Conservation (phyloP, 2,113 vertebrate species). For the Quiscalus mexicanus region DNA sequence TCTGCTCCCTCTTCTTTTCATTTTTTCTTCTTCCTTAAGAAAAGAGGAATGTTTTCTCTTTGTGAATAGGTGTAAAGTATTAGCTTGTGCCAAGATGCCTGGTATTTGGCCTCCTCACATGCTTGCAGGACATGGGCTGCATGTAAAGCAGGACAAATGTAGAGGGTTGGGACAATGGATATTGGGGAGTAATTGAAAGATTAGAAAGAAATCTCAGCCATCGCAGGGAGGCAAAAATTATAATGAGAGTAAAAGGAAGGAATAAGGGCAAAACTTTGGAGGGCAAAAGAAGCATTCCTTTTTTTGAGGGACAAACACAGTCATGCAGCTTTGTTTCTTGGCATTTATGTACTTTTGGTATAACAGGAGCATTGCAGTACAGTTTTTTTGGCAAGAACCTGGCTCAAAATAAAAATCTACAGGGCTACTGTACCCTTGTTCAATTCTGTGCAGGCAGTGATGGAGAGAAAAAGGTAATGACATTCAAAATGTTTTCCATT, state of each 20-base stretch:
- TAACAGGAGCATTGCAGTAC: not conserved
- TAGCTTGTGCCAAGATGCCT: constrained; percentile 61
- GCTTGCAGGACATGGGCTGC: constrained; percentile 35
- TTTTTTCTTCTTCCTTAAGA: constrained; percentile 38
- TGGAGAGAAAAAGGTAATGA: not conserved
- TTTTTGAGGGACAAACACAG: not conserved
- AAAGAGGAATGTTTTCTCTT: constrained; percentile 55
- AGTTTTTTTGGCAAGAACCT: not conserved
- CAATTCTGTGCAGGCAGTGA: not conserved
- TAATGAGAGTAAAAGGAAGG: constrained; percentile 1
- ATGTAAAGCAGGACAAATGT: constrained; percentile 55
- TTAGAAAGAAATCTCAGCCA: constrained; percentile 33
- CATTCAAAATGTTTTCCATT: not conserved
- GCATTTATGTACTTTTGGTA: not conserved
- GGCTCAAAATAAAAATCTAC: not conserved
- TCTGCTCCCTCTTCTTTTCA: not conserved
- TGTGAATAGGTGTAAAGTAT: constrained; percentile 64
- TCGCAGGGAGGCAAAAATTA: not conserved
- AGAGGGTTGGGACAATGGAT: constrained; percentile 26
- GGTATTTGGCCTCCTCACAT: constrained; percentile 59
- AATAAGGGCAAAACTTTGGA: not conserved
- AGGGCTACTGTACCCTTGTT: not conserved
- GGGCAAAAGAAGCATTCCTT: not conserved
- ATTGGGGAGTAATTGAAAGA: constrained; percentile 28
- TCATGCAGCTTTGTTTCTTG: not conserved